Evolutionary conservation across 2,888 invertebrate species (phyloP), one percentile per base, ranked within the genome.

Genomic region (Limenitis camilla): DNA sequence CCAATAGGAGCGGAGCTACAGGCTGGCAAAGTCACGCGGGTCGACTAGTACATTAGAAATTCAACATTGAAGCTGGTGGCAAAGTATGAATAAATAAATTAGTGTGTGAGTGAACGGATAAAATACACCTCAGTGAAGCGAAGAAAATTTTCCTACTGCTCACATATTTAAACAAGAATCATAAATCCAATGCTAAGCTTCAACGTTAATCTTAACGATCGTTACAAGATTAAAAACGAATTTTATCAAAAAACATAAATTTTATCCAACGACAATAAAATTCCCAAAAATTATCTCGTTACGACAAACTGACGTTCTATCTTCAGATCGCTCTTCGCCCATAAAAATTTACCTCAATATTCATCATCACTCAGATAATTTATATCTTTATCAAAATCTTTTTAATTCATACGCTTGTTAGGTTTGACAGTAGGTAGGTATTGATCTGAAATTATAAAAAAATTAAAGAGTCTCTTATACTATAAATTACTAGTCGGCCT

Each of bases 181-280:
- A 45, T 45, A 36, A 45, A 36, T 45, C 36, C 11, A 45, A 36
- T 36, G 29, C 33, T 1, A 36, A 35, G 45, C 45, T 10, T 45
- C 36, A 45, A 45, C 36, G 45, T 9, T 45, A n/a, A 45, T 45
- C 45, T 45, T 45, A 45, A 45, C 45, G 35, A 45, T 45, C 44
- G 9, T 28, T 28, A 45, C 36, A 36, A 36, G 45, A 45, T 45
- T 45, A 36, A 45, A 29, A 45, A 45, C 36, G 36, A 45, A 45
- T 36, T 11, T 45, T 45, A 45, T 28, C 28, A 45, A 45, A 42
- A 45, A 45, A 36, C 44, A 45, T 45, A 45, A 45, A 45, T 45
- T 36, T 45, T 8, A 33, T 45, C 6, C 33, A 33, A 45, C 36
- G 36, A 45, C 36, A 36, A 45, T 45, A 45, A 45, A 45, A 45